phyloP scores from a whole-genome alignment of 1,140 invertebrate genomes.

The Bombus polaris region DNA sequence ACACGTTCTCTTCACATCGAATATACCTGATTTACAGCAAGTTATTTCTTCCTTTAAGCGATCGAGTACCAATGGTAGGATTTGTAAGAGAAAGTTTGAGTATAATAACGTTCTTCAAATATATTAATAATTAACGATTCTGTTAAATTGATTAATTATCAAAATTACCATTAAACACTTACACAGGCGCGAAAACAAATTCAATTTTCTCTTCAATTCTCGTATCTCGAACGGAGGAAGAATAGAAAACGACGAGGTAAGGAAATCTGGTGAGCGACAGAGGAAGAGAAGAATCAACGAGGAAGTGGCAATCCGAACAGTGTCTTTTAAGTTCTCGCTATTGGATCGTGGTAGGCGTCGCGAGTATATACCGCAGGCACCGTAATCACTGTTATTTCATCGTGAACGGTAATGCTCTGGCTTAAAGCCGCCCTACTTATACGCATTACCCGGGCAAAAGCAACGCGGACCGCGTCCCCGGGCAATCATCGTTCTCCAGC shows the following conservation, averaged over 20 bases:
- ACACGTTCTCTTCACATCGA: no score
- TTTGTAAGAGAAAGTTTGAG: no score
- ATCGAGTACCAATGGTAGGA: no score
- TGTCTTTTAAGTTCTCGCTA: slow-evolving; percentile 72
- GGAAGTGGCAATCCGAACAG: slow-evolving; percentile 17
- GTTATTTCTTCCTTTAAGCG: no score
- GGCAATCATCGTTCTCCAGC: slow-evolving; percentile 76
- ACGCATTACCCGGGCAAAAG: slow-evolving; percentile 75
- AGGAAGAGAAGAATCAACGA: no score
- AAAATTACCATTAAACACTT: no score
- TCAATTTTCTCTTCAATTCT: neutral
- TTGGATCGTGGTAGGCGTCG: slow-evolving; percentile 69
- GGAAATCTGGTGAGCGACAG: neutral
- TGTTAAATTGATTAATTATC: neutral
- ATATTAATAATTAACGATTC: neutral
- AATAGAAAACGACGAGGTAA: neutral
- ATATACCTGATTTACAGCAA: no score
- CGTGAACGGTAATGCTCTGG: slow-evolving; percentile 78
- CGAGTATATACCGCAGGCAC: slow-evolving; percentile 69
- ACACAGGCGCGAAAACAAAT: neutral
- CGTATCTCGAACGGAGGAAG: neutral
- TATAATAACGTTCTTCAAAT: no score
- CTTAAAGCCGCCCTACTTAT: slow-evolving; percentile 78
- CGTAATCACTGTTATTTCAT: slow-evolving; percentile 81
- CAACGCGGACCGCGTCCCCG: slow-evolving; percentile 54